These are phyloP conservation scores for Staurois parvus DNA, from an alignment of 2,797 vertebrate species.

Conservation along the genomic window DNA sequence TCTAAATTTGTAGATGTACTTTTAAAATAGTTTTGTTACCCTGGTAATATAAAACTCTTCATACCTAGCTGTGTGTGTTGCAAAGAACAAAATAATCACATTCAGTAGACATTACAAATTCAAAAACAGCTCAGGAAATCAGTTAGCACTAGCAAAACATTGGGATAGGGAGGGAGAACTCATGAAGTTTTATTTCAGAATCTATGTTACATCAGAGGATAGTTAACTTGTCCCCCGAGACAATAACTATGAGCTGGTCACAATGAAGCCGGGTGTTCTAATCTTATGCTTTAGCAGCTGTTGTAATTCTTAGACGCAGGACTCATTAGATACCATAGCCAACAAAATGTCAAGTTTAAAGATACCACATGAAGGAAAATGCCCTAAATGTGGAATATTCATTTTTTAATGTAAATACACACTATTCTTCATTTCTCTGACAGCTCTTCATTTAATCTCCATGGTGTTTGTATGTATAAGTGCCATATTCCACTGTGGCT, in stretches of 20 bases:
- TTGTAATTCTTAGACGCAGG: slow-evolving; percentile 53
- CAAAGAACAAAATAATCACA: slow-evolving; percentile 51
- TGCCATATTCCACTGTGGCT: slow-evolving; percentile 47
- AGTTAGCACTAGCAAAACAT: slow-evolving; percentile 65
- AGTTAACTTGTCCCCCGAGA: neutral
- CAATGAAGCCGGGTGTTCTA: slow-evolving; percentile 39
- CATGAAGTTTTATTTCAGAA: slow-evolving; percentile 64
- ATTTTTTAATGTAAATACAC: slow-evolving; percentile 49
- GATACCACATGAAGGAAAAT: slow-evolving; percentile 6
- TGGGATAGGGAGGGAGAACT: slow-evolving; percentile 26
- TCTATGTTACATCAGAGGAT: slow-evolving; percentile 52
- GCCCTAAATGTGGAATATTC: neutral
- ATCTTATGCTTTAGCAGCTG: slow-evolving; percentile 62
- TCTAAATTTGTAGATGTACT: neutral
- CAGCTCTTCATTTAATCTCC: slow-evolving; percentile 45
- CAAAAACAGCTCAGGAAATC: slow-evolving; percentile 63
- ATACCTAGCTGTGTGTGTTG: too few relatives aligned
- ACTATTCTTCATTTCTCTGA: neutral
- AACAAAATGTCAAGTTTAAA: slow-evolving; percentile 44
- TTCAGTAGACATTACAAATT: slow-evolving; percentile 58
- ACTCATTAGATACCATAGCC: slow-evolving; percentile 6
- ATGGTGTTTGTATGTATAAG: slow-evolving; percentile 11
- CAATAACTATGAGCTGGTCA: slow-evolving; percentile 26
- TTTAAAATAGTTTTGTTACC: neutral
- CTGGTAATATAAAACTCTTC: neutral